Evolutionary conservation across 2,797 vertebrate genomes (phyloP), one percentile per base, ranked within the genome.

Genomic region (Paramormyrops hopkinsi): DNA sequence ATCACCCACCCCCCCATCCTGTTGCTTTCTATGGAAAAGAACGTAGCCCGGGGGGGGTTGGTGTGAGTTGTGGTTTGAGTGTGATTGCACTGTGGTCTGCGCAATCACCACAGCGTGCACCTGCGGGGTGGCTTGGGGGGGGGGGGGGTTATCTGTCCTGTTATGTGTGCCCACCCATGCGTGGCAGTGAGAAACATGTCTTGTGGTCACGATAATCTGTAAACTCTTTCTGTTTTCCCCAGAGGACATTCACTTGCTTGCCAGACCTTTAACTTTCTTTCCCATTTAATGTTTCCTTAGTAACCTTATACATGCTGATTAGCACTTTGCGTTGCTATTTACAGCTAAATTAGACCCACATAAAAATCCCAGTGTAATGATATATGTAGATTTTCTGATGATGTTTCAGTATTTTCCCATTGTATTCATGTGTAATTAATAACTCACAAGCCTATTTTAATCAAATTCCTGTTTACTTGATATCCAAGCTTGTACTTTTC

Each of bases 81-180:
- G 54, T 25, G 2, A 88, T 54, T 51, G 50, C 59, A 86, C 73
- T 53, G 22, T 37, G 54, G 89, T 88, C 89, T 88, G 73, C 88
- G 86, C 90, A 69, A 8, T 88, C 51, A 65, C 46, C 50, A 65
- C 86, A 69, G 62, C 84, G 84, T 73, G 46, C 59, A 53, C 48
- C 51, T 73, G 65, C 29, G 62, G 25, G 62, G 59, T 29, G 48
- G 48, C 22, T 54, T 22, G 17, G 8, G 37, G 9, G 7, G 8
- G 7, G 56, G 14, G 5, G 62, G 11, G 37, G 9, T 25, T 69
- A 44, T 56, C 62, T 76, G 14, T 19, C 46, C 22, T 88, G n/a
- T 91, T 92, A 88, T 89, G 82, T 48, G 82, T 90, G 53, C 90
- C 91, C 90, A 92, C 91, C 91, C 73, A 90, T 93, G 91, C 90